Conservation (phyloP, 2,888 invertebrate genomes). For the Leptura quadrifasciata region DNA sequence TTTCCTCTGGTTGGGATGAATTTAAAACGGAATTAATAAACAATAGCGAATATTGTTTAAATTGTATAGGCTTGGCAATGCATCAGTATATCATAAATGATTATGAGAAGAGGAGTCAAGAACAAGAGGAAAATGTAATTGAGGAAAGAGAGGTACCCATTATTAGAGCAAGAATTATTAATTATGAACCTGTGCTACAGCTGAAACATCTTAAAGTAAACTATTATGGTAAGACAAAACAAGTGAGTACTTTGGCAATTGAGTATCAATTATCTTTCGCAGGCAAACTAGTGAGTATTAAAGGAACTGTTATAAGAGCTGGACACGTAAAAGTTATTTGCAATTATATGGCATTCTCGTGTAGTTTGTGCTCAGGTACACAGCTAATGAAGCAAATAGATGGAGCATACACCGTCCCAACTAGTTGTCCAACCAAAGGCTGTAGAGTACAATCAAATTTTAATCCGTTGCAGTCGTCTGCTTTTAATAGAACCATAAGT, state of each 20-base stretch:
- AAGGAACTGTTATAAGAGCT: constrained; percentile 90
- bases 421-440: constrained; percentile 76
- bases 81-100: constrained; percentile 80
- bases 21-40: constrained; percentile 78
- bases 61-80: constrained; percentile 85
- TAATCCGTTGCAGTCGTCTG: constrained; percentile 79
- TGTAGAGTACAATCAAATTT: constrained; percentile 80
- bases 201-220: constrained; percentile 83
- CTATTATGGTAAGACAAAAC: constrained; percentile 79
- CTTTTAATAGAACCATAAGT: constrained; percentile 83
- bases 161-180: constrained; percentile 78
- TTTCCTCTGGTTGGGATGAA: constrained; percentile 77
- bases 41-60: constrained; percentile 81
- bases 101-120: constrained; percentile 63
- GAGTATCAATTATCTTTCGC: constrained; percentile 49
- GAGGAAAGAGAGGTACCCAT: constrained; percentile 73
- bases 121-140: constrained; percentile 74
- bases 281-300: constrained; percentile 86
- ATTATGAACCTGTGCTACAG: constrained; percentile 81
- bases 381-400: constrained; percentile 82
- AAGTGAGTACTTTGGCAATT: constrained; percentile 16
- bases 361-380: constrained; percentile 80
- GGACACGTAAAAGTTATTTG: constrained; percentile 84
- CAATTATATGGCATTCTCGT: constrained; percentile 86
- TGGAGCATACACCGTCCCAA: constrained; percentile 79